These are phyloP conservation scores for Diarsia dahlii DNA, from an alignment of 2,888 invertebrate species.

Conservation along the genomic window DNA sequence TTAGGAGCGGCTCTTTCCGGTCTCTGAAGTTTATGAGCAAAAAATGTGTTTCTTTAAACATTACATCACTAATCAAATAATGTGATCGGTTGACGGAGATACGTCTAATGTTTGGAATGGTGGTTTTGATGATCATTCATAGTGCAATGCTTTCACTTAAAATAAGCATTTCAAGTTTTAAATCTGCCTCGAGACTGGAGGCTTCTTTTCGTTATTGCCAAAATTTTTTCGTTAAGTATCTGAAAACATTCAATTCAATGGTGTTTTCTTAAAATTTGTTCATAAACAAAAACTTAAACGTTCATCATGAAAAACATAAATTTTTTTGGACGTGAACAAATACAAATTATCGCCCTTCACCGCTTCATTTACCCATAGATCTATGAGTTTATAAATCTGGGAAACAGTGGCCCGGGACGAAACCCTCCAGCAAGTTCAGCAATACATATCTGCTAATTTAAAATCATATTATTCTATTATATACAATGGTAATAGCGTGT, in stretches of 20 bases:
- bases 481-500: not conserved
- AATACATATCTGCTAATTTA: not conserved
- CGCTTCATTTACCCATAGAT: no score
- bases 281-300: no score
- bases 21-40: conserved; percentile 20
- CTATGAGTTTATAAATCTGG: no score
- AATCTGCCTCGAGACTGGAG: not conserved
- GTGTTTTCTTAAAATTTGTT: no score
- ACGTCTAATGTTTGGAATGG: not conserved
- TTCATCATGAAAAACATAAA: no score
- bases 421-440: not conserved
- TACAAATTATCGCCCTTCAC: no score
- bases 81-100: conserved; percentile 31
- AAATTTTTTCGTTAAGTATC: no score
- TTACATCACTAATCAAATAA: conserved; percentile 62
- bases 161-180: not conserved
- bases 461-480: not conserved
- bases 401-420: no score
- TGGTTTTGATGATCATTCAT: conserved; percentile 12
- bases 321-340: no score
- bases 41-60: conserved; percentile 30
- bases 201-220: not conserved
- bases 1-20: conserved; percentile 59
- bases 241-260: no score
- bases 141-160: conserved; percentile 17